phyloP scores from a whole-genome alignment of 2,888 invertebrate species.

The Cerastis leucographa region DNA sequence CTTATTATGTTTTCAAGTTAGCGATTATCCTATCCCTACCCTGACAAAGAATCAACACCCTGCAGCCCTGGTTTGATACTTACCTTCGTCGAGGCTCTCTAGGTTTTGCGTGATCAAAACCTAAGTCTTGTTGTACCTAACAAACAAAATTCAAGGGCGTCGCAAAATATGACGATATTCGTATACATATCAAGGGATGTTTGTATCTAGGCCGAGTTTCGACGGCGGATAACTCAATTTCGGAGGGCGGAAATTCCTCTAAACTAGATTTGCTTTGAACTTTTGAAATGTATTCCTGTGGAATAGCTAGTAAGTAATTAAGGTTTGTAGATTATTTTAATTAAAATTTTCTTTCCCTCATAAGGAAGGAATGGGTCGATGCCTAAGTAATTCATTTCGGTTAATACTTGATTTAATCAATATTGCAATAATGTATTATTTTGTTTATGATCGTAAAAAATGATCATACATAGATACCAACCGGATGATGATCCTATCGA shows the following conservation, averaged over 20 bases:
- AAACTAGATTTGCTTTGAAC: slow-evolving; percentile 44
- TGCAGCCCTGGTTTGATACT: not conserved
- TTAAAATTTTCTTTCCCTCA: not conserved
- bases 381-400: not conserved
- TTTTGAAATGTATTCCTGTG: slow-evolving; percentile 30
- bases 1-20: not conserved
- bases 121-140: no score
- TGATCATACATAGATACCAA: not conserved
- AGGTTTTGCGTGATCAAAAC: not conserved
- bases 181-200: not conserved
- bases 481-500: not conserved
- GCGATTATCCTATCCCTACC: not conserved
- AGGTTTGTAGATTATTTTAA: not conserved
- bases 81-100: not conserved
- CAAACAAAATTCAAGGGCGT: not conserved
- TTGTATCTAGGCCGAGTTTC: slow-evolving; percentile 37
- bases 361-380: not conserved
- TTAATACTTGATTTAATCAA: not conserved
- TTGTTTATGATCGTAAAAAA: not conserved
- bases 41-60: not conserved
- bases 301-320: not conserved
- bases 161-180: not conserved
- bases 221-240: slow-evolving; percentile 50
- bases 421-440: not conserved
- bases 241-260: slow-evolving; percentile 39